Evolutionary conservation across 2,113 vertebrate genomes (phyloP).

Genomic region (Chaenocephalus aceratus): DNA sequence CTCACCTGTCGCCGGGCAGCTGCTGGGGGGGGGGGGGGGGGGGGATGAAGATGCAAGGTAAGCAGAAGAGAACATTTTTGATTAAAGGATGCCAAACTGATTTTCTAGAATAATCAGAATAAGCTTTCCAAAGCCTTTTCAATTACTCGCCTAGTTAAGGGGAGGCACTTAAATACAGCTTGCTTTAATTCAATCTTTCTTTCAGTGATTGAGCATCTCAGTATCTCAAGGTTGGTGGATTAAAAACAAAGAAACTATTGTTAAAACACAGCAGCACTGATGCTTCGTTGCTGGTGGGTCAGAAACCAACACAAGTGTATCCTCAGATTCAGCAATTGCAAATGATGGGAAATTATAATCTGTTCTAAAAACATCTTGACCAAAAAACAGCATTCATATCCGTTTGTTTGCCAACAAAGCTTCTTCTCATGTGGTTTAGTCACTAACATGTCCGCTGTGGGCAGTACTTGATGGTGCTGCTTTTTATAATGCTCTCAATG

Average conservation of each 20-base stretch:
- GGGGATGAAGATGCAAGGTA: neutral
- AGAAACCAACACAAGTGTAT: neutral
- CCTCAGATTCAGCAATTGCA: neutral
- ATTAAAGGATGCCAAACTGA: neutral
- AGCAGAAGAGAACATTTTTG: neutral
- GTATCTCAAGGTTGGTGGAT: neutral
- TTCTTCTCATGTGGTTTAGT: neutral
- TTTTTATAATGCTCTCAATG: neutral
- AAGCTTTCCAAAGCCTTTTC: neutral
- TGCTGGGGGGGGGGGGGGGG: neutral
- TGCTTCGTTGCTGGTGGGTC: neutral
- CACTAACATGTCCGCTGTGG: neutral
- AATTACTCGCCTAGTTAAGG: neutral
- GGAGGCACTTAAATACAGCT: too few relatives aligned
- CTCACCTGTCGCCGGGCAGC: slow-evolving; percentile 50
- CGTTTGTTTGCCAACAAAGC: neutral
- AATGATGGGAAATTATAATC: neutral
- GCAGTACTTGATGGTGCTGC: neutral
- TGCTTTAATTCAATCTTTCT: neutral
- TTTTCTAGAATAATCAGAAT: neutral
- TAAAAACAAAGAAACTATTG: neutral
- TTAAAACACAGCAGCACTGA: neutral
- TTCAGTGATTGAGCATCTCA: neutral
- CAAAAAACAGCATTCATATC: neutral
- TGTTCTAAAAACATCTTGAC: neutral